Percentiles rank a stretch among this genome's conserved stretches.
Conservation (phyloP, 2,888 invertebrate genomes). For the Brenthis hecate region DNA sequence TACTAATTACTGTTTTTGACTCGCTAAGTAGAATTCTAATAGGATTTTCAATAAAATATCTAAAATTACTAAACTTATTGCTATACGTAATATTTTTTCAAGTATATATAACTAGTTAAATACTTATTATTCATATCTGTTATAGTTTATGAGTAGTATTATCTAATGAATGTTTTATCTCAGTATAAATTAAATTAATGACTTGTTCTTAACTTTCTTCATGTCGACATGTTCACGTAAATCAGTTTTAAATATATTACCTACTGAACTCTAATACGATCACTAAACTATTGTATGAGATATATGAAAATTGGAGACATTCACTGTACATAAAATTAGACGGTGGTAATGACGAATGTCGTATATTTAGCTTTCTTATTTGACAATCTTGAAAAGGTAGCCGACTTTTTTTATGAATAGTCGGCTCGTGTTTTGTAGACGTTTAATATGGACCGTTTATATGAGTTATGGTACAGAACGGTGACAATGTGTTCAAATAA, state of each 20-base stretch:
- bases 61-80: too few species aligned
- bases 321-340: conserved; percentile 64
- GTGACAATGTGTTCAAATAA: conserved; percentile 70
- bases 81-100: too few species aligned
- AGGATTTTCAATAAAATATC: neutral
- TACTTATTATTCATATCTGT: too few species aligned
- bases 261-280: conserved; percentile 1
- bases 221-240: conserved; percentile 8
- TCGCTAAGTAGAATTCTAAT: conserved; percentile 20
- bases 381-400: conserved; percentile 69
- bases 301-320: conserved; percentile 29
- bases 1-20: conserved; percentile 41
- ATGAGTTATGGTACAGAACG: conserved; percentile 65
- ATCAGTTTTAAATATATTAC: conserved; percentile 1
- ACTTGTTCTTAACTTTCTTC: neutral
- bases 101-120: too few species aligned
- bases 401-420: conserved; percentile 58
- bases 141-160: too few species aligned
- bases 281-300: conserved; percentile 12
- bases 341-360: conserved; percentile 69
- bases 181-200: conserved; percentile 6
- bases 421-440: conserved; percentile 56
- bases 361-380: conserved; percentile 69
- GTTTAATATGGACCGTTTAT: conserved; percentile 68
- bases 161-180: too few species aligned